Base-by-base conservation (phyloP, 1,140 invertebrate species). In the Zaprionus ghesquierei region DNA sequence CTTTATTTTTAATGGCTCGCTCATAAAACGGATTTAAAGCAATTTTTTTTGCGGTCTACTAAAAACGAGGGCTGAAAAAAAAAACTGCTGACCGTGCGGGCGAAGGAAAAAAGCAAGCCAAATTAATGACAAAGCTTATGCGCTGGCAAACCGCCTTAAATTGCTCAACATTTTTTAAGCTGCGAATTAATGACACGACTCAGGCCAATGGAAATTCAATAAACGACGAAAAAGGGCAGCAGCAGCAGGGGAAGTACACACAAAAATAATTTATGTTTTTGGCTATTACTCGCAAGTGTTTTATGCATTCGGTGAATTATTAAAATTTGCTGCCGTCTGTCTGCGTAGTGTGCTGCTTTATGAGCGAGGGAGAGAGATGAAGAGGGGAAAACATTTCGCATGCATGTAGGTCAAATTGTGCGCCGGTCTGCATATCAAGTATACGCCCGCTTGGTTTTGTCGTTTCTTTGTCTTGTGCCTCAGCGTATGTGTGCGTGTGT, bases 1-100 rank as follows among this genome's bases (percentile, higher is more conserved):
- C 38, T 73, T 69, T 61, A 41, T 69, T 62, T 69, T 73, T 73
- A 73, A 73, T 69, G 84, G 79, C 75, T 53, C 29, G 65, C 61
- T 59, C 82, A 87, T 86, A 86, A 86, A 82, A 86, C 64, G 68
- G 75, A 86, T 86, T 86, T 87, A 87, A 89, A 87, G 81, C 77
- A 69, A 81, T 86, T 85, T 84, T n/a, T 58, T 79, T 84, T 80
- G 81, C 29, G 60, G 80, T 85, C 66, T 49, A 54, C 75, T 71
- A 33, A 62, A 77, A 81, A 68, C 27, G 18, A 5, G 2, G n/a
- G n/a, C n/a, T n/a, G n/a, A 60, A 8, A 25, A 13, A 31, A 63
- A 72, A 87, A 69, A 75, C 54, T 85, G 81, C 82, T 85, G 81
- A 86, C 81, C 80, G 54, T 20, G 46, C 74, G 44, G 41, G 9